Conservation (phyloP, 2,797 vertebrate species). For the Vireo griseus region DNA sequence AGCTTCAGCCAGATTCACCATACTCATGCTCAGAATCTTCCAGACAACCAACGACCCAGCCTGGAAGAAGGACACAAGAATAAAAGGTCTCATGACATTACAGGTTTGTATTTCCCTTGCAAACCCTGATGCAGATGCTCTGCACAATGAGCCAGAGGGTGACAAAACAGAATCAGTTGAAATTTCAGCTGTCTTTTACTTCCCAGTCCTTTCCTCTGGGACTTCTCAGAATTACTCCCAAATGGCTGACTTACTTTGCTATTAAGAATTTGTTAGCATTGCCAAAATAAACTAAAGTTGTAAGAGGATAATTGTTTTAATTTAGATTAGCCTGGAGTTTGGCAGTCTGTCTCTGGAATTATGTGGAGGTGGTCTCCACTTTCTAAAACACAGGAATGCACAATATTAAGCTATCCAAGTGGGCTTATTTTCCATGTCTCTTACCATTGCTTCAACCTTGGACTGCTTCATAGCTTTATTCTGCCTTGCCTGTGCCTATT, state of each 20-base stretch:
- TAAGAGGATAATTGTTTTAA: slow-evolving; percentile 46
- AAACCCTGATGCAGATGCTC: neutral
- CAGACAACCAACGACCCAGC: neutral
- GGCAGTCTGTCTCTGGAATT: neutral
- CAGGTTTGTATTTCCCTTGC: neutral
- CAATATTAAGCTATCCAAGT: neutral
- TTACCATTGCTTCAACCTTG: neutral
- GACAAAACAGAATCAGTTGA: neutral
- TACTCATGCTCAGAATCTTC: neutral
- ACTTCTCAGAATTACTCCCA: neutral
- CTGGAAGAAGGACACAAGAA: neutral
- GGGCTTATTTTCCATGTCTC: neutral
- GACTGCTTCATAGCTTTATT: neutral
- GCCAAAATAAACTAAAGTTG: slow-evolving; percentile 47
- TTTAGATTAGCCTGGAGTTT: neutral
- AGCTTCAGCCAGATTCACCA: neutral
- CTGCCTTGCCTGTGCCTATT: neutral
- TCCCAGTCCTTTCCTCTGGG: neutral
- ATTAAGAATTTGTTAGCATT: neutral
- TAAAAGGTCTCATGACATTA: neutral
- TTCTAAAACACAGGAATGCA: neutral
- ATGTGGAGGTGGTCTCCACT: neutral
- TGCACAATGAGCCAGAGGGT: neutral
- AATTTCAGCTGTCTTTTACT: neutral
- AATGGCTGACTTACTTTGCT: neutral